Conservation (phyloP, 2,888 invertebrate species). For the Dynastes tityus region DNA sequence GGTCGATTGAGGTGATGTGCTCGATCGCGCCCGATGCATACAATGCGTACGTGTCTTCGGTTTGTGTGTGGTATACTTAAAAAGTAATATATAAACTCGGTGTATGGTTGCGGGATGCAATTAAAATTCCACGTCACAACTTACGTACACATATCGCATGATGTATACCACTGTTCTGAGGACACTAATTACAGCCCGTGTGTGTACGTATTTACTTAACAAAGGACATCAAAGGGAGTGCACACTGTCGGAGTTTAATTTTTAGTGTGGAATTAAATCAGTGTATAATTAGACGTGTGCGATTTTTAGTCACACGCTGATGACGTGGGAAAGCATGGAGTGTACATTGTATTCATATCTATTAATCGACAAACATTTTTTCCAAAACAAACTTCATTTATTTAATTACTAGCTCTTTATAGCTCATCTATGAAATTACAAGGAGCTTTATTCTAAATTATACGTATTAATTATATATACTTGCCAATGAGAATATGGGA, state of each 20-base stretch:
- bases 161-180: constrained; percentile 37
- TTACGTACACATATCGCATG: constrained; percentile 37
- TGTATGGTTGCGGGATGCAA: constrained; percentile 38
- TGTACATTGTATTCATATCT: too few species aligned
- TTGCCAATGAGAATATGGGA: too few species aligned
- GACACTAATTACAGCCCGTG: constrained; percentile 33
- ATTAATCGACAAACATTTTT: too few species aligned
- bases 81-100: constrained; percentile 26
- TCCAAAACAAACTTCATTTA: too few species aligned
- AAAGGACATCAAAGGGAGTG: constrained; percentile 43
- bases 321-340: constrained; percentile 29
- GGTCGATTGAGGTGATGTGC: constrained; percentile 32
- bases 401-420: too few species aligned
- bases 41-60: not conserved
- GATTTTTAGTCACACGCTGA: constrained; percentile 42
- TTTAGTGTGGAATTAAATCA: constrained; percentile 42
- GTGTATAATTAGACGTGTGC: constrained; percentile 40
- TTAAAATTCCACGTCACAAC: constrained; percentile 47
- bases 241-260: constrained; percentile 41
- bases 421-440: too few species aligned
- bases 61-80: constrained; percentile 44
- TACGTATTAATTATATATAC: too few species aligned
- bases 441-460: too few species aligned
- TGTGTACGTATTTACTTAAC: constrained; percentile 39
- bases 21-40: constrained; percentile 2